A percentile compares a stretch with the other conserved stretches of the same genome.
These are phyloP conservation scores for Hemistola chrysoprasaria DNA, from an alignment of 2,888 invertebrate species.

Conservation along the genomic window DNA sequence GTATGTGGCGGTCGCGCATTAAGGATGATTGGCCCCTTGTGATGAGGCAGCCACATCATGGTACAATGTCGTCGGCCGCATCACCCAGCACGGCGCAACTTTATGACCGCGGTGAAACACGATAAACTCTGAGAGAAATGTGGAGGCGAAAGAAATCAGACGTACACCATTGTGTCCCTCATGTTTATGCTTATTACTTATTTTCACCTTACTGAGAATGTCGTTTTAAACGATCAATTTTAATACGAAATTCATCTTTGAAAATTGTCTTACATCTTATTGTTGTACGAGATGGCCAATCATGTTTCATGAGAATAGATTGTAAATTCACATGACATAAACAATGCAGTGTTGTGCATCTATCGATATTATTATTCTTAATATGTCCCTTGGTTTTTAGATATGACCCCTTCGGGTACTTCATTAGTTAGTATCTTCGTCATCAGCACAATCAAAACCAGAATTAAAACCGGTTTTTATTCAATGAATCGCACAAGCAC, in stretches of 20 bases:
- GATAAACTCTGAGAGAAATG: conserved; percentile 73
- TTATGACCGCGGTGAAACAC: conserved; percentile 75
- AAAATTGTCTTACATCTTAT: conserved; percentile 40
- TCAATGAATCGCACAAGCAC: conserved; percentile 42
- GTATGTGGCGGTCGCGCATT: conserved; percentile 80
- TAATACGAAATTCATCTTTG: conserved; percentile 50
- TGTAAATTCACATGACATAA: conserved; percentile 36
- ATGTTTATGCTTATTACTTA: conserved; percentile 78
- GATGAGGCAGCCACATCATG: conserved; percentile 80
- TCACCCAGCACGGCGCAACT: conserved; percentile 62
- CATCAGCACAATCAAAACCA: conserved; percentile 56
- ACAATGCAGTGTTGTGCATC: conserved; percentile 11
- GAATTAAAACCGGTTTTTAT: conserved; percentile 56
- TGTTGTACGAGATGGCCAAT: conserved; percentile 34
- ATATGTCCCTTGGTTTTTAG: conserved; percentile 26
- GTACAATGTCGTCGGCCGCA: conserved; percentile 76
- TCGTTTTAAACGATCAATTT: conserved; percentile 58
- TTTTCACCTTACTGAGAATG: conserved; percentile 69
- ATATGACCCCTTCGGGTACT: conserved; percentile 41
- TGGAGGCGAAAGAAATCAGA: conserved; percentile 75
- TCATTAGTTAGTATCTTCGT: conserved; percentile 50
- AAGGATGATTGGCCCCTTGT: conserved; percentile 81
- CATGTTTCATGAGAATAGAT: conserved; percentile 24
- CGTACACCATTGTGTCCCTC: conserved; percentile 68
- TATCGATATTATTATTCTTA: conserved; percentile 27